phyloP scores from a whole-genome alignment of 2,113 vertebrate species.

The Verasper variegatus region DNA sequence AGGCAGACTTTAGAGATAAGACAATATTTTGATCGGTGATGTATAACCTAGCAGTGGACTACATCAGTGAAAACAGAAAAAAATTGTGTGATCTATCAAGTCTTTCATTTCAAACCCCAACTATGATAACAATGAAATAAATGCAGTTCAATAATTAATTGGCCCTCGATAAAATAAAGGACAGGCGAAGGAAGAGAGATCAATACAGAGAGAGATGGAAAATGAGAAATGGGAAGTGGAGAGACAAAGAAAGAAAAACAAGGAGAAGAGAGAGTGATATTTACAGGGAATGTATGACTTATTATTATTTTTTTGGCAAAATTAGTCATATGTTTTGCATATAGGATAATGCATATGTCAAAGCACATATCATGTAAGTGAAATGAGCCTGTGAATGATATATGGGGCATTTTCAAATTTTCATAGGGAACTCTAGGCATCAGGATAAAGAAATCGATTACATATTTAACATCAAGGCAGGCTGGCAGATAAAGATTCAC shows the following conservation, averaged over 20 bases:
- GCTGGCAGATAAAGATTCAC: slow-evolving; percentile 26
- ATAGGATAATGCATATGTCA: slow-evolving; percentile 69
- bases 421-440: slow-evolving; percentile 58
- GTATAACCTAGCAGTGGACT: neutral
- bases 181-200: slow-evolving; percentile 4
- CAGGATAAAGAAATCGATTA: slow-evolving; percentile 56
- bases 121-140: neutral
- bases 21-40: neutral
- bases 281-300: slow-evolving; percentile 35
- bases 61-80: neutral
- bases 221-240: too few species aligned
- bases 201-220: neutral
- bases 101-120: slow-evolving; percentile 4
- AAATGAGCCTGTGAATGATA: slow-evolving; percentile 78
- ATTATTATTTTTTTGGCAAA: slow-evolving; percentile 58
- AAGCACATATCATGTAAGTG: slow-evolving; percentile 73
- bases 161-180: neutral
- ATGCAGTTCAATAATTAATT: slow-evolving; percentile 18
- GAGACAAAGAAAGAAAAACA: neutral
- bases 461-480: slow-evolving; percentile 61
- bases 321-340: slow-evolving; percentile 64
- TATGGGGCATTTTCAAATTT: slow-evolving; percentile 68
- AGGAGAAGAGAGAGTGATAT: neutral
- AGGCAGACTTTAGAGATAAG: neutral
- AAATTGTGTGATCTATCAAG: slow-evolving; percentile 11